Evolutionary conservation across 2,113 vertebrate species (phyloP).

Genomic region (Mesitornis unicolor): DNA sequence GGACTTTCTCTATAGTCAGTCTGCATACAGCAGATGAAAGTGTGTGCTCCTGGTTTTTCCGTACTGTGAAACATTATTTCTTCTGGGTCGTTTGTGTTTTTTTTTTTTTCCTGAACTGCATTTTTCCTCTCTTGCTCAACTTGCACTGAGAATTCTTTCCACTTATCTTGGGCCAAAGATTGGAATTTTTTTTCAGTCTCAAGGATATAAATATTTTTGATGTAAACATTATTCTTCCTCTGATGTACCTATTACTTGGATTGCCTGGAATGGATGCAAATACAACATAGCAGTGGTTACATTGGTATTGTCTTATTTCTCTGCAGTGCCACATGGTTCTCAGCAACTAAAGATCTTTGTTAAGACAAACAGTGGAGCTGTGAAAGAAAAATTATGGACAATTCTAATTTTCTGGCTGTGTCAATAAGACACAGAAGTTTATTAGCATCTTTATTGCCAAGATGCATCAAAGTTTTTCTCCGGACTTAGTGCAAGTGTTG

Average conservation of each 20-base stretch:
- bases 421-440: background rate
- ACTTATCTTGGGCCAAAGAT: background rate
- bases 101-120: background rate
- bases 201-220: background rate
- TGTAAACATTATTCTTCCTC: constrained; percentile 30
- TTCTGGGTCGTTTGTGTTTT: background rate
- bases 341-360: constrained; percentile 36
- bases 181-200: background rate
- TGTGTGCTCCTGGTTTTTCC: background rate
- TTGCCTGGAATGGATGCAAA: background rate
- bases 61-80: background rate
- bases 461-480: background rate
- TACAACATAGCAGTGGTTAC: background rate
- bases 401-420: background rate
- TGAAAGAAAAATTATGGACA: background rate
- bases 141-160: background rate
- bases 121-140: background rate
- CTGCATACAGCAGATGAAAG: background rate
- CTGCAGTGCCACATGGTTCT: background rate
- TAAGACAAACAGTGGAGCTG: background rate
- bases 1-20: background rate
- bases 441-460: background rate
- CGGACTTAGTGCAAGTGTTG: background rate
- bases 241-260: background rate
- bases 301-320: background rate